Percentiles rank a stretch among this genome's conserved stretches.
Evolutionary conservation across 1,140 invertebrate genomes (phyloP).

Genomic region (Vollenhovia emeryi): DNA sequence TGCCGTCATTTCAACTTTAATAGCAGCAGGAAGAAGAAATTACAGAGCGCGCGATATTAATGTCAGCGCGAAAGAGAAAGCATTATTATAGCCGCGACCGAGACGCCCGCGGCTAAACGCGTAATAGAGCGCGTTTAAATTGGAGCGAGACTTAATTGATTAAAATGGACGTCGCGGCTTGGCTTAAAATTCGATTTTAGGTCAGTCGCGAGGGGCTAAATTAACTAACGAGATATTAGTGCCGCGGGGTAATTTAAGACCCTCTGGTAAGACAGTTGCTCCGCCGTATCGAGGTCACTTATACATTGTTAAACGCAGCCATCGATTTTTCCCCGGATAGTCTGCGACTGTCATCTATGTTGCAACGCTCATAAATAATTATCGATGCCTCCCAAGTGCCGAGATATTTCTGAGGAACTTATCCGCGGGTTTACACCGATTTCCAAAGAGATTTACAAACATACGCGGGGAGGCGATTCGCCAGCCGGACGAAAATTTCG

Average conservation of each 20-base stretch:
- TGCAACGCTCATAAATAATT: slow-evolving; percentile 6
- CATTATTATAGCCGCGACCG: slow-evolving; percentile 50
- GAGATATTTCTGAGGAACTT: slow-evolving; percentile 9
- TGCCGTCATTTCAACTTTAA: slow-evolving; percentile 66
- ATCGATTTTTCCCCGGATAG: slow-evolving; percentile 28
- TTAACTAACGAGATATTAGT: slow-evolving; percentile 54
- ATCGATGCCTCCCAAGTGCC: background rate
- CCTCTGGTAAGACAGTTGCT: slow-evolving; percentile 22
- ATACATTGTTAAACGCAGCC: slow-evolving; percentile 19
- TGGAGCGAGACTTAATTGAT: slow-evolving; percentile 54
- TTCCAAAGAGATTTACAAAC: background rate
- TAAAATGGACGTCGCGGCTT: slow-evolving; percentile 55
- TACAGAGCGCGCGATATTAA: slow-evolving; percentile 63
- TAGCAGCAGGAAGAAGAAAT: slow-evolving; percentile 67
- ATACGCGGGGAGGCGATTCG: background rate
- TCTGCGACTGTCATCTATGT: slow-evolving; percentile 13
- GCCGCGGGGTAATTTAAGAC: slow-evolving; percentile 46
- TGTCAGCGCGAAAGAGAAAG: slow-evolving; percentile 57
- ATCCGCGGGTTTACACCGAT: background rate
- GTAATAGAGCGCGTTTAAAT: slow-evolving; percentile 57
- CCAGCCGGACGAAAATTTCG: background rate
- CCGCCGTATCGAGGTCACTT: slow-evolving; percentile 29
- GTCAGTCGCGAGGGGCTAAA: slow-evolving; percentile 47
- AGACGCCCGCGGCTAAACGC: slow-evolving; percentile 50
- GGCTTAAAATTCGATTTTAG: slow-evolving; percentile 58